A percentile compares a stretch with the other conserved stretches of the same genome.
Evolutionary conservation across 2,888 invertebrate species (phyloP).

Genomic region (Diabrotica balteata): DNA sequence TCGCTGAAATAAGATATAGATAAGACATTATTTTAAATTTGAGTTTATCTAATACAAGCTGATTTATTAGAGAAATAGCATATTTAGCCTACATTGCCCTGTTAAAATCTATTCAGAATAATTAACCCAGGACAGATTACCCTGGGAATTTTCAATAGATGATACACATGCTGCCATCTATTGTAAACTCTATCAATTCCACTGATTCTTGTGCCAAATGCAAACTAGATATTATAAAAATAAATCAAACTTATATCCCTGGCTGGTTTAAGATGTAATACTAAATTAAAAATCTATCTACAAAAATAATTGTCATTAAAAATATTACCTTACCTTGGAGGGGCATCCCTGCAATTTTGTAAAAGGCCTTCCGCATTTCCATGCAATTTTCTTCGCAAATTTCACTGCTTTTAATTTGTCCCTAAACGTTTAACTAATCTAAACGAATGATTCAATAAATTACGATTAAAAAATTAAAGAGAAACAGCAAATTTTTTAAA

Average conservation of each 20-base stretch:
- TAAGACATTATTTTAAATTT: too few relatives aligned
- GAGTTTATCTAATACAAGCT: too few relatives aligned
- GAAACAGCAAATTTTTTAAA: slow-evolving; percentile 13
- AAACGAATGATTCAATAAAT: not conserved
- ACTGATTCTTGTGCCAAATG: slow-evolving; percentile 26
- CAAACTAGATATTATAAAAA: slow-evolving; percentile 24
- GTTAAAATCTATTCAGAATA: not conserved
- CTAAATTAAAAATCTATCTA: slow-evolving; percentile 6
- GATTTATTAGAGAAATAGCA: too few relatives aligned
- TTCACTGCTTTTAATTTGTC: not conserved
- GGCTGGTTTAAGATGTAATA: slow-evolving; percentile 19
- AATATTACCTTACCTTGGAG: slow-evolving; percentile 19
- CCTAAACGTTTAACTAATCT: slow-evolving; percentile 9
- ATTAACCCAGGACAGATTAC: slow-evolving; percentile 17
- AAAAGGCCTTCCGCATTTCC: slow-evolving; percentile 22
- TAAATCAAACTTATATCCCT: slow-evolving; percentile 22
- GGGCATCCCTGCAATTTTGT: not conserved
- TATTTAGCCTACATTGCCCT: not conserved
- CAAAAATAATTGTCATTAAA: slow-evolving; percentile 7
- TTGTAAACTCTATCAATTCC: slow-evolving; percentile 6
- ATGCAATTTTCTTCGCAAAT: not conserved
- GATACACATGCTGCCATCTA: slow-evolving; percentile 20
- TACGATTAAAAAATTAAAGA: not conserved
- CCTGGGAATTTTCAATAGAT: slow-evolving; percentile 25
- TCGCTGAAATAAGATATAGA: too few relatives aligned